Evolutionary conservation across 2,797 vertebrate species (phyloP), one percentile per base, ranked within the genome.

Genomic region (Pterois miles): DNA sequence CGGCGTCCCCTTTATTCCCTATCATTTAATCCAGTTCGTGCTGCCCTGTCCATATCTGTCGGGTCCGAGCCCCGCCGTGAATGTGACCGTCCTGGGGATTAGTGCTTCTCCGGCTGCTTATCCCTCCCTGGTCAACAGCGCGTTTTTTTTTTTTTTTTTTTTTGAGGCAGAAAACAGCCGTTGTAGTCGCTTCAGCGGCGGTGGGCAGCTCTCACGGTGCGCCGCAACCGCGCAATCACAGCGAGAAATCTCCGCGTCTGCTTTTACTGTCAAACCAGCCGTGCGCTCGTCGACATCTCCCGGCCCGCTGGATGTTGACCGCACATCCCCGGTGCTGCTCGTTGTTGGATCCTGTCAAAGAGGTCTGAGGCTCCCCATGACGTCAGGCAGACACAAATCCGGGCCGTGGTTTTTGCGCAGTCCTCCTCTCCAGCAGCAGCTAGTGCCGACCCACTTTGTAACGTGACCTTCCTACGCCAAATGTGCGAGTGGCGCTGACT

Each of bases 351-450:
- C 79, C 90, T 90, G 93, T 93, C 93, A 94, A n/a, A 90, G 77
- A 86, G 83, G 84, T 86, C 89, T 88, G 92, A 91, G 92, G 91
- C 90, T 92, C 93, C 93, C 87, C 84, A 86, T 96, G 95, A 96
- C 94, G 95, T 95, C 93, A 93, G 56, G 4, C 76, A 88, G 76
- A 82, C 87, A 78, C 88, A 91, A 93, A 94, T 94, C 94, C 93
- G 90, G 92, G 94, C 90, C 88, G 83, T 82, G 87, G 69, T 93
- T 95, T 91, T 94, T 94, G 94, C 94, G 94, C 94, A 95, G 94
- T 93, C 91, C 85, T 85, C 88, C 25, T 27, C 14, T 54, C 13
- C 27, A 20, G 83, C 74, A 69, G 80, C 86, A 65, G 68, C 67
- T 23, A 71, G 60, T 74, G 72, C 78, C 82, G 86, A 85, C 66